Evolutionary conservation across 2,113 vertebrate species (phyloP).

Genomic region (Aythya baeri): DNA sequence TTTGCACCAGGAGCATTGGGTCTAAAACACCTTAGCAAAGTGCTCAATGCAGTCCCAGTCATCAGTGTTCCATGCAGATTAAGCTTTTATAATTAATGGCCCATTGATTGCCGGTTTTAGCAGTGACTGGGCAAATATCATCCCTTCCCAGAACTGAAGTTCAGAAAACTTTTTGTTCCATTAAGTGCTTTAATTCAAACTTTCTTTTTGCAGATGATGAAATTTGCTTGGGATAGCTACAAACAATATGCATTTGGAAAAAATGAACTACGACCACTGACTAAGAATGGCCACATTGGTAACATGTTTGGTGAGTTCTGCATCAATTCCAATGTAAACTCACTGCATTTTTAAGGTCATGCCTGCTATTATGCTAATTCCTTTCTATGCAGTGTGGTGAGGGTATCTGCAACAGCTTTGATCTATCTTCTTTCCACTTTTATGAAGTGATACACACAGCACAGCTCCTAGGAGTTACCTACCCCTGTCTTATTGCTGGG

Average conservation of each 20-base stretch:
- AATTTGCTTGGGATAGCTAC: constrained; percentile 98
- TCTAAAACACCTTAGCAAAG: not conserved
- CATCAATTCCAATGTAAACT: rapidly evolving
- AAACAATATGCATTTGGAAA: constrained; percentile 90
- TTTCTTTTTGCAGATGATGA: constrained; percentile 91
- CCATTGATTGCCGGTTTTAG: not conserved
- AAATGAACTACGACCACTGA: constrained; percentile 94
- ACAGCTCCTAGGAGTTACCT: not conserved
- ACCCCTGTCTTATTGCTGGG: rapidly evolving
- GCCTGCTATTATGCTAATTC: not conserved
- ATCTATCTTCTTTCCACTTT: not conserved
- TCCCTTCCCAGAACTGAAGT: not conserved
- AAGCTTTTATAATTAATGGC: not conserved
- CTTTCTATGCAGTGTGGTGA: not conserved
- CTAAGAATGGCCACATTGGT: constrained; percentile 90
- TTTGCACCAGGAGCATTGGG: not conserved
- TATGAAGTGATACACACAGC: not conserved
- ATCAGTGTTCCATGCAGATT: rapidly evolving
- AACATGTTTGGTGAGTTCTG: constrained; percentile 95
- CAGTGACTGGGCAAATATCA: not conserved
- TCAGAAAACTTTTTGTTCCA: rapidly evolving
- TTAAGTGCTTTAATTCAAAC: not conserved
- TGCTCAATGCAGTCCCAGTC: not conserved
- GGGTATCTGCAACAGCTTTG: not conserved
- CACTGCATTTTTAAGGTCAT: rapidly evolving